phyloP scores from a whole-genome alignment of 2,113 vertebrate genomes.

The Sylvia atricapilla region DNA sequence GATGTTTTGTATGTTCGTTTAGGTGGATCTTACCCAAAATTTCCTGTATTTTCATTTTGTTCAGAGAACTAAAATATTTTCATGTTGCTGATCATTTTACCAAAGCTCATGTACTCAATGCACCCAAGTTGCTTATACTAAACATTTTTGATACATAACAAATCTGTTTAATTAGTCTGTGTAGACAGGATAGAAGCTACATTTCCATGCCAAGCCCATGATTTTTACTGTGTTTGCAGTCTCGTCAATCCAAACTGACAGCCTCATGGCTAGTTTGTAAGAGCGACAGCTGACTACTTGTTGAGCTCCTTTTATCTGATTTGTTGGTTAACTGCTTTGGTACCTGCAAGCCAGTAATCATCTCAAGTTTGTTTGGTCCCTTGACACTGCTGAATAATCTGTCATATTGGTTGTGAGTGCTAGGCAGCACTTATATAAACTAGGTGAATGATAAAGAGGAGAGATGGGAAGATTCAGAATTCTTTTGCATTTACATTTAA shows the following conservation, averaged over 20 bases:
- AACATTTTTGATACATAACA: conserved; percentile 9
- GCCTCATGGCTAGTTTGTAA: neutral
- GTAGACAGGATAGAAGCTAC: neutral
- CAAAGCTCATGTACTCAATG: neutral
- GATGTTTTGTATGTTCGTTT: neutral
- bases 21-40: neutral
- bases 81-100: neutral
- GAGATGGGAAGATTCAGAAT: neutral
- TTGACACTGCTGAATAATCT: neutral
- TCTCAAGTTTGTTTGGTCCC: neutral
- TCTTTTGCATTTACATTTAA: neutral
- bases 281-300: neutral
- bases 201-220: neutral
- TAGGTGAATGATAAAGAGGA: neutral
- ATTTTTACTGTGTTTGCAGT: conserved; percentile 25
- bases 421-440: neutral
- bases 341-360: neutral
- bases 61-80: neutral
- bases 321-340: neutral
- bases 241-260: conserved; percentile 11
- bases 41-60: neutral
- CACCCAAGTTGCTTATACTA: neutral
- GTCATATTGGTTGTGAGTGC: neutral
- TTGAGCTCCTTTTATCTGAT: neutral
- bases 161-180: neutral